phyloP scores from a whole-genome alignment of 1,140 invertebrate species.

The Drosophila suzukii region DNA sequence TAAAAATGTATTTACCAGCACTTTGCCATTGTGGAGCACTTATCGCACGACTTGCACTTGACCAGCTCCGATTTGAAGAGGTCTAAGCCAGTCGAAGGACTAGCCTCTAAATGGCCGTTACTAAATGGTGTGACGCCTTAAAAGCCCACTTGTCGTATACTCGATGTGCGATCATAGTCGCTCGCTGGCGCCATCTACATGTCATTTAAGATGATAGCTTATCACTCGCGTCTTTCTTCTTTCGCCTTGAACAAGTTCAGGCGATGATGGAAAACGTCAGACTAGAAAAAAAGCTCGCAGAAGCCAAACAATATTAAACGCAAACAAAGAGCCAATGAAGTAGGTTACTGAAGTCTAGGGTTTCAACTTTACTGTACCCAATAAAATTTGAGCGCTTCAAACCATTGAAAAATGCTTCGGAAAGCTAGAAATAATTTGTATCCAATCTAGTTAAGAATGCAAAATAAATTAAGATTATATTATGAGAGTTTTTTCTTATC shows the following conservation, averaged over 20 bases:
- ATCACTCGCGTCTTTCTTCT: conserved; percentile 32
- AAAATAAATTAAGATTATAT: not conserved
- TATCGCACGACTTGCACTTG: conserved; percentile 31
- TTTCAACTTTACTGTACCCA: not conserved
- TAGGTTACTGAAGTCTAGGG: not conserved
- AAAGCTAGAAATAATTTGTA: too few species aligned
- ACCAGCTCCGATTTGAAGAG: conserved; percentile 31
- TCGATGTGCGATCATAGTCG: conserved; percentile 27
- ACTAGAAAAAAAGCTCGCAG: conserved; percentile 52
- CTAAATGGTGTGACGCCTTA: conserved; percentile 16
- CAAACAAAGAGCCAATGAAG: conserved; percentile 34
- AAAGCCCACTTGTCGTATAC: conserved; percentile 48
- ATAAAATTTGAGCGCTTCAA: not conserved
- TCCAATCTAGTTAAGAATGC: not conserved
- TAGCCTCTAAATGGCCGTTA: conserved; percentile 29
- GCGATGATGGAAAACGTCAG: conserved; percentile 13
- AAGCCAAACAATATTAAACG: conserved; percentile 46
- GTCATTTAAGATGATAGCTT: conserved; percentile 33
- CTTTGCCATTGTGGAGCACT: conserved; percentile 60
- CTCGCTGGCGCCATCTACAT: conserved; percentile 57
- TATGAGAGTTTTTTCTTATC: not conserved
- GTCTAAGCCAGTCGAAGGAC: conserved; percentile 49
- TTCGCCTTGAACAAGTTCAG: conserved; percentile 52
- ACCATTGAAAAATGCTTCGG: not conserved
- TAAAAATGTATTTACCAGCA: conserved; percentile 67